A percentile compares a stretch with the other conserved stretches of the same genome.
These are phyloP conservation scores for Saccostrea echinata DNA, from an alignment of 1,140 invertebrate genomes.

Conservation along the genomic window DNA sequence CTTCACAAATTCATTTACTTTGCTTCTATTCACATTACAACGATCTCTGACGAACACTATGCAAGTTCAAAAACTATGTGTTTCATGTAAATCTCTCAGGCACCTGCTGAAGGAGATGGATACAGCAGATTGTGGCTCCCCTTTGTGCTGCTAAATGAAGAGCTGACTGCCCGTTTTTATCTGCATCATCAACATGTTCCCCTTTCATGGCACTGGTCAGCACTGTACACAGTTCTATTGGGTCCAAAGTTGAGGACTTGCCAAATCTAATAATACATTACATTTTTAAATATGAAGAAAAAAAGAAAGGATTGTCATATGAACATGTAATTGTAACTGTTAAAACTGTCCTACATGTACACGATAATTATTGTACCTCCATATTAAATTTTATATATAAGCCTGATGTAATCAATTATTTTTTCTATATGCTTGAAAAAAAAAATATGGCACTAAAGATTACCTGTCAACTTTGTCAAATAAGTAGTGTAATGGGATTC, in stretches of 20 bases:
- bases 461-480: slow-evolving; percentile 77
- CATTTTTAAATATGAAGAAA: too few relatives aligned
- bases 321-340: too few relatives aligned
- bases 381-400: neutral
- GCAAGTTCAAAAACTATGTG: too few relatives aligned
- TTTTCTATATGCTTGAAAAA: neutral
- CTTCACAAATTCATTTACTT: too few relatives aligned
- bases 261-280: slow-evolving; percentile 29
- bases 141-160: slow-evolving; percentile 81
- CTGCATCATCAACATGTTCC: slow-evolving; percentile 75
- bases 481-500: slow-evolving; percentile 80
- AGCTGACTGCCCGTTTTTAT: slow-evolving; percentile 78
- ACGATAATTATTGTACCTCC: neutral
- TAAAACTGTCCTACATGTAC: too few relatives aligned
- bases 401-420: too few relatives aligned
- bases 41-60: too few relatives aligned
- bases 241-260: slow-evolving; percentile 76
- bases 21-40: too few relatives aligned
- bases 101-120: slow-evolving; percentile 76
- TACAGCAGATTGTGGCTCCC: slow-evolving; percentile 81
- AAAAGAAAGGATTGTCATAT: too few relatives aligned
- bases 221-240: slow-evolving; percentile 80
- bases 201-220: slow-evolving; percentile 76
- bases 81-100: too few relatives aligned
- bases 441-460: neutral